A percentile compares a stretch with the other conserved stretches of the same genome.
Evolutionary conservation across 1,140 invertebrate species (phyloP).

Genomic region (Conus betulinus): DNA sequence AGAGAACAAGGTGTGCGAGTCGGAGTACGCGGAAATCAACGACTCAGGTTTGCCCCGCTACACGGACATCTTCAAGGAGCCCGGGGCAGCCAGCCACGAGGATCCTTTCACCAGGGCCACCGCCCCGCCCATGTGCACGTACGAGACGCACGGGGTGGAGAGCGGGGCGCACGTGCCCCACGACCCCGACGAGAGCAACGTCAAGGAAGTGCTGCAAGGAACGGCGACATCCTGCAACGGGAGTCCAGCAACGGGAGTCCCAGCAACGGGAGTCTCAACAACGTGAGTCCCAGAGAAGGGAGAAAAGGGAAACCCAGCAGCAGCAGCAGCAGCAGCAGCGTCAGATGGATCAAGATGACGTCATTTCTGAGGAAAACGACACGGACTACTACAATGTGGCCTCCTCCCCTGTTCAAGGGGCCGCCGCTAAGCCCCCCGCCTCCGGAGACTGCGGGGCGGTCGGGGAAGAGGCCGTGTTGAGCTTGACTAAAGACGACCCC

Average conservation of each 20-base stretch:
- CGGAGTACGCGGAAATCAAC: slow-evolving; percentile 49
- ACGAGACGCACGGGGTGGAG: slow-evolving; percentile 13
- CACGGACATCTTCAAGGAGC: slow-evolving; percentile 49
- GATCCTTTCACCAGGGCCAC: slow-evolving; percentile 47
- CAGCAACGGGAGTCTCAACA: neutral
- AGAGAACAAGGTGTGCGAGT: slow-evolving; percentile 39
- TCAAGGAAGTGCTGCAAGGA: slow-evolving; percentile 39
- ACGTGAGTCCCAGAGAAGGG: neutral
- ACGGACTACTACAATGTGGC: slow-evolving; percentile 33
- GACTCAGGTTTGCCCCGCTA: slow-evolving; percentile 47
- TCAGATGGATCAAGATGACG: neutral
- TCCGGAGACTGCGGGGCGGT: neutral
- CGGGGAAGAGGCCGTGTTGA: slow-evolving; percentile 20
- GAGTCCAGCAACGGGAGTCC: neutral
- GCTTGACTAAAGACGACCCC: slow-evolving; percentile 30
- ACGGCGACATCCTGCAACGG: slow-evolving; percentile 38
- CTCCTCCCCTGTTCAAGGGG: neutral
- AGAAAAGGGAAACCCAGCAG: neutral
- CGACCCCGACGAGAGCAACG: slow-evolving; percentile 17
- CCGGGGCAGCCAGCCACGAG: neutral
- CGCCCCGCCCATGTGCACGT: slow-evolving; percentile 42
- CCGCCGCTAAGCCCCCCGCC: neutral
- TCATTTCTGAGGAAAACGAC: neutral
- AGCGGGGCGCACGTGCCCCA: neutral
- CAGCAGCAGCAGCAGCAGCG: neutral